Base-by-base conservation (phyloP, 2,113 vertebrate genomes). In the Cyanoramphus novaezelandiae region DNA sequence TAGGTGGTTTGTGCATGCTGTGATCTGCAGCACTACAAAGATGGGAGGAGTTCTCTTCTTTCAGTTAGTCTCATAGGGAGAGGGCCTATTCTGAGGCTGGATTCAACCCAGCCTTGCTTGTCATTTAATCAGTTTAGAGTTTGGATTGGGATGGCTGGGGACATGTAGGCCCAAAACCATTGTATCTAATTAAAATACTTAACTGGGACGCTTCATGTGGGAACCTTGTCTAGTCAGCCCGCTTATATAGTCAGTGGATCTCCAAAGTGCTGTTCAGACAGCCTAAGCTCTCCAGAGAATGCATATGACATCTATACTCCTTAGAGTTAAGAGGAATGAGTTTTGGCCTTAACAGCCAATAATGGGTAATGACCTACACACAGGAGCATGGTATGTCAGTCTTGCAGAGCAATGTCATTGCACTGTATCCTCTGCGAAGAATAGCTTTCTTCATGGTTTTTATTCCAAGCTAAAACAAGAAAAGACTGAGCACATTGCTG, bases 131-230 rank as follows among this genome's bases (percentile, higher is more conserved):
- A 85, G 9, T n/a, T 82, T 76, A 29, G 37, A 59, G 37, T 94
- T 81, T 85, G 52, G 62, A 37, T 74, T 2, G 0, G 69, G 24
- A 72, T 80, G 57, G 16, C 82, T 95, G 74, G 65, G 77, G 76
- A 55, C 47, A 44, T 44, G 28, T 46, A 82, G 63, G 44, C 67
- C 79, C 82, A 41, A 87, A 93, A 92, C 39, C 41, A 69, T 49
- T 72, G 52, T 21, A 65, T 69, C 82, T 90, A 80, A 94, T 87
- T 94, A 93, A 85, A 85, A 72, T 76, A 52, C 16, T 90, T 87
- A 90, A 90, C 62, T 85, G 78, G 87, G 75, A 41, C 63, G 29
- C 2, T 18, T 72, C 78, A 44, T 82, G 10, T 68, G 82, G 85
- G 82, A 87, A 14, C 57, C 44, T 90, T 37, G 70, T 75, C 43